Base-by-base conservation (phyloP, 2,888 invertebrate genomes). In the Caenorhabditis becei region DNA sequence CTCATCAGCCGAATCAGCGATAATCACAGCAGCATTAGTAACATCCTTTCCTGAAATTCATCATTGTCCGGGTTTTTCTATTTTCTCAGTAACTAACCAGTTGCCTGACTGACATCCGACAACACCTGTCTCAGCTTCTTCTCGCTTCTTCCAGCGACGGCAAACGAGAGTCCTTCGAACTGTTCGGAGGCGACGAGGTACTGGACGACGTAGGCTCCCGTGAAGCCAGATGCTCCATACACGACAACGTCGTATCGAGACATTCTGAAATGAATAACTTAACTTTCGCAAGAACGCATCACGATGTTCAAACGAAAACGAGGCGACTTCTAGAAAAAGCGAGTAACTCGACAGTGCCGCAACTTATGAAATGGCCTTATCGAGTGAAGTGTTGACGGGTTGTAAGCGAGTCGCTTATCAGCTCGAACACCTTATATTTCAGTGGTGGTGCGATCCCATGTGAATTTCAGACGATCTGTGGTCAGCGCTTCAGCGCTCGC, bases 191-290 rank as follows among this genome's bases (percentile, higher is more conserved):
- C 83, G 16, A 92, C 93, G 18, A 93, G 88, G 89, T 95, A 94
- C 83, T 94, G 93, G 0, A 96, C 95, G 0, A 95, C 94, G 91
- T 94, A 94, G 91, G 95, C 94, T 1, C 97, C 98, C 0, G 97
- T 97, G 92, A 95, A 97, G 28, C 97, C 97, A 0, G 95, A 95
- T 0, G 97, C 97, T 26, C 97, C 98, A 91, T 97, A 97, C 89
- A 98, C 94, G 8, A 98, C 93, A 5, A 97, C 90, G 92, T 97
- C 96, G 77, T 77, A 74, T 24, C 71, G 75, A 41, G 41, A 66
- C 80, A 80, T 80, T 44, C 71, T 77, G 66, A 16, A 65, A 65
- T 56, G 3, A 41, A 41, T 14, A 41, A 41, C 10, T 5, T 35
- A 10, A 35, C 35, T 8, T 41, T 47, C 11, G 14, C 18, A 4